Percentiles rank a stretch among this genome's conserved stretches.
These are phyloP conservation scores for Gopherus evgoodei DNA, from an alignment of 2,113 vertebrate species.

Conservation along the genomic window DNA sequence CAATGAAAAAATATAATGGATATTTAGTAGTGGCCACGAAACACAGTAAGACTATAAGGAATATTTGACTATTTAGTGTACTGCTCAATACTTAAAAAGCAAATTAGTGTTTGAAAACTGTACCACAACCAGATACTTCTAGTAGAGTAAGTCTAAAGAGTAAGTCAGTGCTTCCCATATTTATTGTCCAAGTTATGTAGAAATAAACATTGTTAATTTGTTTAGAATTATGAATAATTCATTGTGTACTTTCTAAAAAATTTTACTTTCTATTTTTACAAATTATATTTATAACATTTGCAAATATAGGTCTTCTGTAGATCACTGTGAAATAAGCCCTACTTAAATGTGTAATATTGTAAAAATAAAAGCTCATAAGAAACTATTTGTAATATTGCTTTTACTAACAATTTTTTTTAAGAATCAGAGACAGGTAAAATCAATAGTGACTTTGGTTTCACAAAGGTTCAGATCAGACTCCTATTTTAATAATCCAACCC, in stretches of 20 bases:
- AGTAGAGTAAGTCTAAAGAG: neutral
- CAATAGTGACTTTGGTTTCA: neutral
- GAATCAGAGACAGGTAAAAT: neutral
- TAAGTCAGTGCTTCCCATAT: neutral
- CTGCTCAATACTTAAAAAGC: neutral
- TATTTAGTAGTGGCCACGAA: slow-evolving; percentile 11
- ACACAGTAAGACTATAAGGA: neutral
- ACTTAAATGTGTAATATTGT: slow-evolving; percentile 10
- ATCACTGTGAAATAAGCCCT: slow-evolving; percentile 35
- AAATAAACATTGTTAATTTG: slow-evolving; percentile 35
- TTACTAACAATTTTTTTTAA: neutral
- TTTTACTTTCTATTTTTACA: neutral
- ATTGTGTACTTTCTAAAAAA: slow-evolving; percentile 17
- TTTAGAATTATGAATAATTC: slow-evolving; percentile 13
- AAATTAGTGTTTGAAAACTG: neutral
- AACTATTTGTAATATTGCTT: neutral
- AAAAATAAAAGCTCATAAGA: slow-evolving; percentile 34
- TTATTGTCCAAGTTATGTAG: slow-evolving; percentile 40
- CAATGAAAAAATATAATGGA: slow-evolving; percentile 47
- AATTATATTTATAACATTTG: neutral
- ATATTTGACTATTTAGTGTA: neutral
- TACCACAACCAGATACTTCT: neutral
- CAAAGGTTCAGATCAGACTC: neutral
- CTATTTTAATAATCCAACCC: neutral
- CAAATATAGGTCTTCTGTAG: slow-evolving; percentile 50